Evolutionary conservation across 2,888 invertebrate genomes (phyloP).

Genomic region (Ashinkailepas kermadecensis): DNA sequence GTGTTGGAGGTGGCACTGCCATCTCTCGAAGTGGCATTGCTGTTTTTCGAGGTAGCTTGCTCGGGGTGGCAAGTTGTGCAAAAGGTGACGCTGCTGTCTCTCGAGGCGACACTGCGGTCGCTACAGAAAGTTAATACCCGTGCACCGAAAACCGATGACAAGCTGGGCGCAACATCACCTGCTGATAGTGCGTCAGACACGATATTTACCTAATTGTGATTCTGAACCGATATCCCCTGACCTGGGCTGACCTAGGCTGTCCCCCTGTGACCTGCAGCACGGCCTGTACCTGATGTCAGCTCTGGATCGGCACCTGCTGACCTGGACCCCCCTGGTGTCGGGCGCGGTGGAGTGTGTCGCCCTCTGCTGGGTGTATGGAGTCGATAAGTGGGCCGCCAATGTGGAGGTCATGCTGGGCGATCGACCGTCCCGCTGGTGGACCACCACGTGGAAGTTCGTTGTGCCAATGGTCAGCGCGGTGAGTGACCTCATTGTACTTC

Average conservation of each 20-base stretch:
- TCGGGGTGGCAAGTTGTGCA: too few species aligned
- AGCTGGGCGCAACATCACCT: too few species aligned
- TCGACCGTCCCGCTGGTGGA: background rate
- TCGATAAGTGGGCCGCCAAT: background rate
- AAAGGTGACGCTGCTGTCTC: too few species aligned
- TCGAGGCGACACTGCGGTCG: too few species aligned
- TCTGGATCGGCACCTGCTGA: conserved; percentile 2
- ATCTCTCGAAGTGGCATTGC: too few species aligned
- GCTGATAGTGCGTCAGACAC: too few species aligned
- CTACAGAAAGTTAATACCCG: too few species aligned
- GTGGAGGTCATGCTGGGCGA: conserved; percentile 14
- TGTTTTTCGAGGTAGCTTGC: too few species aligned
- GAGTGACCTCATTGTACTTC: background rate
- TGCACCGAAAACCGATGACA: too few species aligned
- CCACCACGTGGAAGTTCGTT: background rate
- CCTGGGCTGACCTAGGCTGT: background rate
- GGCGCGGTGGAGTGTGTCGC: conserved; percentile 4
- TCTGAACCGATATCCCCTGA: too few species aligned
- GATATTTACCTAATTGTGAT: too few species aligned
- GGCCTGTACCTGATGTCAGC: conserved; percentile 2
- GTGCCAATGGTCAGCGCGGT: background rate
- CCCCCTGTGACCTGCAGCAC: background rate
- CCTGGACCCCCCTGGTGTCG: background rate
- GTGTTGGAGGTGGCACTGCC: too few species aligned
- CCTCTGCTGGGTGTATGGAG: conserved; percentile 16